These are phyloP conservation scores for Drosophila monieri DNA, from an alignment of 2,888 invertebrate genomes.

Conservation along the genomic window DNA sequence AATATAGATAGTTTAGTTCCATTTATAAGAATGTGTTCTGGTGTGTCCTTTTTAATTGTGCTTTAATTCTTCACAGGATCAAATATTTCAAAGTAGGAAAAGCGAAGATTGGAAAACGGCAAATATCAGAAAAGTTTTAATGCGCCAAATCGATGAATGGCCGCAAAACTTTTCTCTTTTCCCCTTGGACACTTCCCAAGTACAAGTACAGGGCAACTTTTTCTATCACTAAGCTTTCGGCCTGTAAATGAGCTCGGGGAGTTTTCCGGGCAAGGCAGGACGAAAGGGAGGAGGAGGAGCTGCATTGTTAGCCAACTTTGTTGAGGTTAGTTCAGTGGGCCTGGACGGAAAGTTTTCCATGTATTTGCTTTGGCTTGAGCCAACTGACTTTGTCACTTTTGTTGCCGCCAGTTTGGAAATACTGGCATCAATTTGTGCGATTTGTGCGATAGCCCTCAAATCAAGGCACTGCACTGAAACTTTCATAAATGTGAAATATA, in stretches of 20 bases:
- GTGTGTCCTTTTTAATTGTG: not conserved
- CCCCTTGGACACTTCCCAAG: slow-evolving; percentile 64
- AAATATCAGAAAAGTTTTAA: slow-evolving; percentile 72
- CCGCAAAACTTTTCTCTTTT: slow-evolving; percentile 60
- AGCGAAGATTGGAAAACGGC: slow-evolving; percentile 52
- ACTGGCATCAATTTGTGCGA: slow-evolving; percentile 29
- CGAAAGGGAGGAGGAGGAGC: slow-evolving; percentile 10
- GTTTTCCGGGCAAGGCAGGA: not conserved
- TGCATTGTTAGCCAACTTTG: slow-evolving; percentile 60
- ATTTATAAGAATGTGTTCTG: too few species aligned
- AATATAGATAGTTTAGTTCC: too few species aligned
- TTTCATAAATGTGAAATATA: slow-evolving; percentile 8
- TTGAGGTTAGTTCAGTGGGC: slow-evolving; percentile 33
- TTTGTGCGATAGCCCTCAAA: slow-evolving; percentile 38
- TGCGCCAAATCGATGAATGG: slow-evolving; percentile 78
- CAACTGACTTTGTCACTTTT: slow-evolving; percentile 43
- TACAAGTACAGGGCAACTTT: slow-evolving; percentile 63
- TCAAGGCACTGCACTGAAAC: slow-evolving; percentile 43
- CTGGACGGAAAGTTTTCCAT: slow-evolving; percentile 50
- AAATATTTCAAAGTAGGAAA: slow-evolving; percentile 2
- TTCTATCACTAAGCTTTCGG: slow-evolving; percentile 54
- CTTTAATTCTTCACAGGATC: slow-evolving; percentile 7
- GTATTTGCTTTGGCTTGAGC: slow-evolving; percentile 48
- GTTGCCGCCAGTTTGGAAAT: slow-evolving; percentile 45
- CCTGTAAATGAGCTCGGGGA: slow-evolving; percentile 66